Evolutionary conservation across 1,140 invertebrate species (phyloP), one percentile per base, ranked within the genome.

Genomic region (Philaenus spumarius): DNA sequence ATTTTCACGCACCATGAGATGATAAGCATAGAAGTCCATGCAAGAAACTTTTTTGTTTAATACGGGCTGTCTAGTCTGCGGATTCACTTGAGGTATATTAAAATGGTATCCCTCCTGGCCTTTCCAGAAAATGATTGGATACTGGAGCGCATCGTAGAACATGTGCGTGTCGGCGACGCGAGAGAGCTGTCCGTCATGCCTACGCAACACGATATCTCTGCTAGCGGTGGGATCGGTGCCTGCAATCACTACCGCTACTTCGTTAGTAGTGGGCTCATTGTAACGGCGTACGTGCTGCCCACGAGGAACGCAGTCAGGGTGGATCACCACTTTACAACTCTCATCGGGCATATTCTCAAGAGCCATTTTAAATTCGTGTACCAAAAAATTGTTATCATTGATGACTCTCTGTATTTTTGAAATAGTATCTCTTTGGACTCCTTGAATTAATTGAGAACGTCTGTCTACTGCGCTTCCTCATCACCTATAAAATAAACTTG

Each of bases 61-160:
- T 30, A 30, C 17, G 6, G 61, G 48, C 5, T 35, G 12, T 4
- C 35, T 17, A 48, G 57, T 52, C 14, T 51, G 34, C 2, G 58
- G 58, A 54, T 58, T 46, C n/a, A n/a, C n/a, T n/a, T 14, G 26
- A 4, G 26, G 26, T 30, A 30, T 30, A 9, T n/a, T n/a, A n/a
- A 30, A 30, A 30, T 30, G 30, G 40, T 64, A 69, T 24, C 62
- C 64, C 57, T 62, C 71, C 64, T 76, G 67, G 23, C 76, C 75
- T 64, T 73, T 52, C 67, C 71, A 75, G 68, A 76, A 78, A 26
- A 78, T 63, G 5, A 78, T 24, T 56, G 23, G 69, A 69, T 78
- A 78, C 68, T 78, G 75, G 34, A 78, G 63, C n/a, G 72, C 67
- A 67, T 77, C 73, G 62, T 78, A 76, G 26, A 63, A 67, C 5